Base-by-base conservation (phyloP, 1,140 invertebrate species). In the Acromyrmex heyeri region DNA sequence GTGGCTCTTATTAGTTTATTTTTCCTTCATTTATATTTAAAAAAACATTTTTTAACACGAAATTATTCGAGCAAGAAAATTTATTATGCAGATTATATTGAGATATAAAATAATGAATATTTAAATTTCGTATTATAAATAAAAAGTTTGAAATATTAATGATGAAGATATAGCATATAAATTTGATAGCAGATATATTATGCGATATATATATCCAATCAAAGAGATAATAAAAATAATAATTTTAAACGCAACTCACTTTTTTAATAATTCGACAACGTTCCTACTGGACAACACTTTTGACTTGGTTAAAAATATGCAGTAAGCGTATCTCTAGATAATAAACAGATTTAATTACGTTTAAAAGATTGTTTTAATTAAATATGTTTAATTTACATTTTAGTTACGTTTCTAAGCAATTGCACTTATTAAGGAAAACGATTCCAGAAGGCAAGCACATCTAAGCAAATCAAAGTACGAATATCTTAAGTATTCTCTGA, bases 111-210 rank as follows among this genome's bases (percentile, higher is more conserved):
- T 16, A 44, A 24, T 2, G 5, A 16, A 50, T 18, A 50, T 3
- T 50, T 50, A 50, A 34, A 65, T 50, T 70, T 67, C 12, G 24
- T 50, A 48, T 70, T 70, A 44, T 44, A 57, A 55, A 73, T 8
- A 48, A 2, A 72, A 50, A 27, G 1, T 59, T 57, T 75, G 5
- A 3, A 14, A 59, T 38, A 6, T 59, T 75, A 59, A 2, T 38
- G 2, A 44, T 12, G 1, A 75, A 8, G n/a, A 38, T 34, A 3
- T 21, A 14, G 6, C 6, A 16, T n/a, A 18, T n/a, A 55, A 6
- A 34, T 0, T 55, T 10, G 8, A 30, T 21, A 27, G 18, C 30
- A 59, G 14, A 50, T 59, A 57, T 61, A 72, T 44, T 44, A 10
- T 55, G 1, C 8, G 6, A 38, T 38, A 38, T 21, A 21, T 10